phyloP scores from a whole-genome alignment of 1,140 invertebrate species.

The Phthorimaea operculella region DNA sequence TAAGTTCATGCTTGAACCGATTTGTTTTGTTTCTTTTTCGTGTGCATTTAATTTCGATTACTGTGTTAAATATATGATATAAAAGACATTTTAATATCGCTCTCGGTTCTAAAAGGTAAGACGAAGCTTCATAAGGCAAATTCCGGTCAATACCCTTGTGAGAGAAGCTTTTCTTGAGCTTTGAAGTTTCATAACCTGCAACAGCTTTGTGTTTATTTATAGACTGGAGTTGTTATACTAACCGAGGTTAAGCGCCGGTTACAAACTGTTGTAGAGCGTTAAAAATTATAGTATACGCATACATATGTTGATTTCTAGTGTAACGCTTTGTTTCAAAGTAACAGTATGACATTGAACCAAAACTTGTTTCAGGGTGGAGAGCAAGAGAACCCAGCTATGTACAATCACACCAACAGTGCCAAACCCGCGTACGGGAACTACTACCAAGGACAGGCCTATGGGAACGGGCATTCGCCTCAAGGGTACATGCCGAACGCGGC shows the following conservation, averaged over 20 bases:
- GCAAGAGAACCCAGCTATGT: constrained; percentile 58
- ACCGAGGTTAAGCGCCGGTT: too few relatives aligned
- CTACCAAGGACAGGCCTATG: constrained; percentile 69
- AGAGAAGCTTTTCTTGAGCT: background rate
- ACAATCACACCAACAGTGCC: constrained; percentile 52
- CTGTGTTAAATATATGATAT: too few relatives aligned
- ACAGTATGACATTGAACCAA: background rate
- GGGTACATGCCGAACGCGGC: constrained; percentile 48
- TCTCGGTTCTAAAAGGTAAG: too few relatives aligned
- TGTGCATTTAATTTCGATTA: background rate
- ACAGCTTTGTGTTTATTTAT: constrained; percentile 7
- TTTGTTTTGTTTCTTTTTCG: background rate
- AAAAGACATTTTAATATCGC: too few relatives aligned
- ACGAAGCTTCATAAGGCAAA: too few relatives aligned
- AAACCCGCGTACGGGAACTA: constrained; percentile 70
- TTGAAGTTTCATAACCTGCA: background rate
- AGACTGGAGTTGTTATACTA: background rate
- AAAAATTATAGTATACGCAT: background rate
- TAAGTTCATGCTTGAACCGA: background rate
- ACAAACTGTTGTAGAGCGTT: too few relatives aligned
- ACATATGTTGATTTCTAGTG: background rate
- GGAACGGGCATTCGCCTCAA: constrained; percentile 61
- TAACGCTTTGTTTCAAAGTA: background rate
- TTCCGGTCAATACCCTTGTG: background rate
- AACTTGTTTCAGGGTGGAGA: constrained; percentile 48